Evolutionary conservation across 1,140 invertebrate species (phyloP), one percentile per base, ranked within the genome.

Genomic region (Pogonomyrmex californicus): DNA sequence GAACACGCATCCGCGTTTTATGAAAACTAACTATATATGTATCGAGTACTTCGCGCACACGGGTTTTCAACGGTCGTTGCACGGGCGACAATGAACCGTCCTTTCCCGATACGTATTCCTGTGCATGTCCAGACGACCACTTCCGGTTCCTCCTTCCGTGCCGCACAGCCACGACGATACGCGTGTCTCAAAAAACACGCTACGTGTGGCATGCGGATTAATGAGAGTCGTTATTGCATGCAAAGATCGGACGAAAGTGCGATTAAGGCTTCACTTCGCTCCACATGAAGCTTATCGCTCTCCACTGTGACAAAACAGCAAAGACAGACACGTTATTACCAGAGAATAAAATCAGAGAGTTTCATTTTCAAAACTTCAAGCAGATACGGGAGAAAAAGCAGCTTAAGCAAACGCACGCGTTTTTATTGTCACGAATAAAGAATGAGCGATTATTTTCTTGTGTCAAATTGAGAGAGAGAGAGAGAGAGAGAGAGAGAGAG

Each of bases 101-200:
- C 87, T 88, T 86, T 65, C 51, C 65, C 66, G 79, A 91, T 91
- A 89, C 91, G 91, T 90, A 81, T 58, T 47, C 88, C n/a, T n/a
- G 76, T 54, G 86, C 91, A 92, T 92, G 91, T 91, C 86, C 76
- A 92, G 78, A 86, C 87, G 30, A 85, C 82, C 90, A 87, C 91
- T 93, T 93, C 92, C 92, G 92, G 87, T 92, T 92, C 90, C 91
- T 88, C 89, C n/a, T n/a, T n/a, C n/a, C n/a, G 82, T 91, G 77
- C 63, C 85, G 51, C 76, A 83, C n/a, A n/a, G 86, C 62, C 54
- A 41, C 58, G 47, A 68, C 86, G 75, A n/a, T n/a, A n/a, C n/a
- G n/a, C n/a, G n/a, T 88, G 65, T 60, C 65, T 82, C 65, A 60
- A 87, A 63, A 86, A 90, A 90, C 76, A 81, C 65, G 87, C 51